These are phyloP conservation scores for Chironomus riparius DNA, from an alignment of 2,888 invertebrate species.

Conservation along the genomic window DNA sequence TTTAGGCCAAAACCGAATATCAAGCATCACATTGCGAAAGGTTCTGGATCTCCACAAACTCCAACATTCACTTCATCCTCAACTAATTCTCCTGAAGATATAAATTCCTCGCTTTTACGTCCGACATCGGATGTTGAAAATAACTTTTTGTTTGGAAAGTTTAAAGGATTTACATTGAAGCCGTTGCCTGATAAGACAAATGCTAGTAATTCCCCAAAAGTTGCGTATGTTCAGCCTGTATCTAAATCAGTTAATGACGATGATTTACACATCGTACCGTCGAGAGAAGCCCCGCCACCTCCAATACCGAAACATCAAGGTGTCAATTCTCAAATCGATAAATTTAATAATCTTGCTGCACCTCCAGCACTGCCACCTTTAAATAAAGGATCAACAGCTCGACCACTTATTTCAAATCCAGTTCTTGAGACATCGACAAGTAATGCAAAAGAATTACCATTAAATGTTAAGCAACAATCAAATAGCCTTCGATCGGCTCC, in stretches of 20 bases:
- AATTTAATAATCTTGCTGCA: constrained; percentile 30
- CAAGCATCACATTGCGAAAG: constrained; percentile 21
- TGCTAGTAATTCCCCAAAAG: constrained; percentile 42
- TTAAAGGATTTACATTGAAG: constrained; percentile 71
- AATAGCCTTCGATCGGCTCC: constrained; percentile 48
- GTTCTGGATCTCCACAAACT: constrained; percentile 32
- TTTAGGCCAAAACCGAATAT: constrained; percentile 35
- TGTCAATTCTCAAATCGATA: constrained; percentile 39
- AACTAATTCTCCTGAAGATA: constrained; percentile 56
- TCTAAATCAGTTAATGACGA: constrained; percentile 32
- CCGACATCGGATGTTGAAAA: constrained; percentile 46
- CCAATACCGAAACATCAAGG: constrained; percentile 38
- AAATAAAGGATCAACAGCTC: constrained; percentile 51
- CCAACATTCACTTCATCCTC: constrained; percentile 42
- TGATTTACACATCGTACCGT: constrained; percentile 39
- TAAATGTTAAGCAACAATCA: constrained; percentile 42
- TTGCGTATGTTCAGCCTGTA: constrained; percentile 46
- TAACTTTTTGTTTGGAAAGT: constrained; percentile 71
- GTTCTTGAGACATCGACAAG: constrained; percentile 74
- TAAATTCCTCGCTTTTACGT: constrained; percentile 58
- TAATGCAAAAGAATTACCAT: constrained; percentile 61
- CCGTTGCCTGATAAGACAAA: constrained; percentile 36
- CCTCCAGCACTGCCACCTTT: constrained; percentile 54
- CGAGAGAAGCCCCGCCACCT: constrained; percentile 54
- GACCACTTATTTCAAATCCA: constrained; percentile 73